Base-by-base conservation (phyloP, 2,888 invertebrate genomes). In the Euplexia lucipara region DNA sequence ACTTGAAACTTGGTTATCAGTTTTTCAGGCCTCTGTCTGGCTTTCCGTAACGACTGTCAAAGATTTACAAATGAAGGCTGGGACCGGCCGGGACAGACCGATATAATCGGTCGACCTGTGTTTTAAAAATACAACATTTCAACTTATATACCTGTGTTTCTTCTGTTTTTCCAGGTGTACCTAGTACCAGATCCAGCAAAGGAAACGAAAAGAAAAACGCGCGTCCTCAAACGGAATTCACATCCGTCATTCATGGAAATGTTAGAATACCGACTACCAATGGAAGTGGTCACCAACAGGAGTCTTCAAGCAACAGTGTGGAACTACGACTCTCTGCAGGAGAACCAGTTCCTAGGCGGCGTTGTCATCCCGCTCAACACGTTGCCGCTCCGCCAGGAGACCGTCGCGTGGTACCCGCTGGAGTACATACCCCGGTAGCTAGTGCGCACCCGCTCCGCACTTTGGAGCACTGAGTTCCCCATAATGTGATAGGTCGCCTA, bases 161-260 rank as follows among this genome's bases (percentile, higher is more conserved):
- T 14, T 9, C 12, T 52, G 6, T 48, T 12, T 42, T 10, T 10
- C 3, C 89, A 95, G 95, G 95, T 96, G 49, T 99, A 99, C 91
- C 95, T 99, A 67, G 97, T 98, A 82, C 99, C 99, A 9, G 99
- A 99, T 91, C 97, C 97, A 22, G 97, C 97, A 61, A 99, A 99
- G 93, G 97, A 96, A 78, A 99, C 99, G 16, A 99, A 99, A 92
- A 96, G 99, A 56, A 99, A 99, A 94, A 99, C 99, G 0, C 98
- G 98, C 92, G 98, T 99, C 1, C 97, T 99, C 1, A 97, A 97
- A 83, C 97, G 98, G 79, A 98, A 98, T 87, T 98, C 98, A 84
- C 98, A 99, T 91, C 99, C 99, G 0, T 99, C 99, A 18, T 99
- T 99, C 93, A 99, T 99, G 98, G 99, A 99, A 96, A 98, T 98